phyloP scores from a whole-genome alignment of 1,140 invertebrate species.

The Zaprionus capensis region DNA sequence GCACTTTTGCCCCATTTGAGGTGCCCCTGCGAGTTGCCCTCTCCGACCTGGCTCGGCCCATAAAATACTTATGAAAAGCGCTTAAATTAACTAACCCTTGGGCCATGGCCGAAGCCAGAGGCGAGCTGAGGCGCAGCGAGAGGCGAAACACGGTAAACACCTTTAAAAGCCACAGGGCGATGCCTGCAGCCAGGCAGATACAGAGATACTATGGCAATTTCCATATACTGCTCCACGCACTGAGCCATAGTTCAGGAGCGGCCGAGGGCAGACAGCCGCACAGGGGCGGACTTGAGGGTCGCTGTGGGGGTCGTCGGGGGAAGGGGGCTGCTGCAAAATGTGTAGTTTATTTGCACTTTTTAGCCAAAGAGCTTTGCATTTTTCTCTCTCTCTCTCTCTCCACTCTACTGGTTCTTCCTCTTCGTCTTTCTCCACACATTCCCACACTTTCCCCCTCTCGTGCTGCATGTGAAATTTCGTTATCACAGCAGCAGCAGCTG shows the following conservation, averaged over 20 bases:
- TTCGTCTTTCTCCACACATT: neutral
- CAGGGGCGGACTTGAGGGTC: neutral
- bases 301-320: neutral
- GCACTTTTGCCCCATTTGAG: constrained; percentile 60
- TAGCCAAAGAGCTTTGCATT: constrained; percentile 78
- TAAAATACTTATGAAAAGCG: constrained; percentile 80
- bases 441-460: neutral
- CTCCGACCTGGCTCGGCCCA: constrained; percentile 16
- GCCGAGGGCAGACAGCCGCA: neutral
- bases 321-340: constrained; percentile 57
- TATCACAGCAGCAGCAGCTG: constrained; percentile 69
- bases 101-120: constrained; percentile 9
- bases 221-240: constrained; percentile 40
- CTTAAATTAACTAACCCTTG: constrained; percentile 77
- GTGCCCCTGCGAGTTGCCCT: neutral
- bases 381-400: constrained; percentile 37
- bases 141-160: constrained; percentile 74
- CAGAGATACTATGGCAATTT: constrained; percentile 54
- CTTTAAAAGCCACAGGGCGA: constrained; percentile 65
- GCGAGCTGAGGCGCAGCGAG: neutral
- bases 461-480: constrained; percentile 73
- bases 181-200: constrained; percentile 72
- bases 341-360: constrained; percentile 81
- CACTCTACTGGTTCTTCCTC: neutral
- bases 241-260: constrained; percentile 36